These are phyloP conservation scores for Addax nasomaculatus DNA, from an alignment of 2,113 vertebrate genomes.

Conservation along the genomic window DNA sequence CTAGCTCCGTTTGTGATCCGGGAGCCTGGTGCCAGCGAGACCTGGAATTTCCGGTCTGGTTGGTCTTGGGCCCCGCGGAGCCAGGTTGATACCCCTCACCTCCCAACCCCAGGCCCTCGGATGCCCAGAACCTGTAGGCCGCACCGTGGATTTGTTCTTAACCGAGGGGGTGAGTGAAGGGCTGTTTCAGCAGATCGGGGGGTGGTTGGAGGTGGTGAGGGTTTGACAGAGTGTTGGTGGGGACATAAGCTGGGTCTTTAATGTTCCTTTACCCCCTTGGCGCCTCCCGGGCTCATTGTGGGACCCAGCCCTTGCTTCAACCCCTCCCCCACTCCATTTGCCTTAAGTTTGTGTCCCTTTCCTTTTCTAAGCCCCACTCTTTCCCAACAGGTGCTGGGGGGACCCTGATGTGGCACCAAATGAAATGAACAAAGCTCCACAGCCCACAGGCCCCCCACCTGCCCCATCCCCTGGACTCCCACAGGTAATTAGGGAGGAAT, in stretches of 20 bases:
- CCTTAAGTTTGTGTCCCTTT: constrained; percentile 8
- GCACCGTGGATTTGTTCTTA: constrained; percentile 72
- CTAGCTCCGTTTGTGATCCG: constrained; percentile 62
- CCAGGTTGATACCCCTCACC: constrained; percentile 73
- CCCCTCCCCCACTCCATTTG: not conserved
- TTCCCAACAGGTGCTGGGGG: constrained; percentile 81
- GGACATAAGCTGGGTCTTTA: not conserved
- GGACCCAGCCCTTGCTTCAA: not conserved
- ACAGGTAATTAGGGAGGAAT: constrained; percentile 86
- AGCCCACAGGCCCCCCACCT: constrained; percentile 97
- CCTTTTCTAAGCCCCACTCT: constrained; percentile 40
- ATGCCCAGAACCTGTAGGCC: constrained; percentile 75
- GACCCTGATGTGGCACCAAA: constrained; percentile 95
- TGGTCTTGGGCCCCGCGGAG: constrained; percentile 71
- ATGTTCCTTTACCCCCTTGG: not conserved
- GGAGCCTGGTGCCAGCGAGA: constrained; percentile 74
- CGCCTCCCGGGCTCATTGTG: not conserved
- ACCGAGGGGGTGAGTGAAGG: constrained; percentile 63
- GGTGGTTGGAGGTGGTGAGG: constrained; percentile 8
- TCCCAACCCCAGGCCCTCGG: constrained; percentile 74
- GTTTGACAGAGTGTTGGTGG: not conserved
- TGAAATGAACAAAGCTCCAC: constrained; percentile 99
- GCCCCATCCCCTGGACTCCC: constrained; percentile 95
- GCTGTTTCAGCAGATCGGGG: not conserved
- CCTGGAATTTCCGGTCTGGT: constrained; percentile 74